Conservation (phyloP, 1,140 invertebrate genomes). For the Ditylenchus dipsaci region DNA sequence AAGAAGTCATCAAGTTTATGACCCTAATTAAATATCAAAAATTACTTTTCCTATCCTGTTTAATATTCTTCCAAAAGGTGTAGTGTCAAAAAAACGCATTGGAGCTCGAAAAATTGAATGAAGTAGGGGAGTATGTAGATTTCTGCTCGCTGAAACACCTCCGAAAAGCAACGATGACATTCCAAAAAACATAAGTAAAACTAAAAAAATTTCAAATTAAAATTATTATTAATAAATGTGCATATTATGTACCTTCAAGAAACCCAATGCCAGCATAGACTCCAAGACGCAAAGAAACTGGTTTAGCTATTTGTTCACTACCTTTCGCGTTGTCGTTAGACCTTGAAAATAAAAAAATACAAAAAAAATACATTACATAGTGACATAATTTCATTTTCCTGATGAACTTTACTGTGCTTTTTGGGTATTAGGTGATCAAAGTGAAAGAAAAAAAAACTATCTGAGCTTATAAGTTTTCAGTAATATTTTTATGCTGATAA, state of each 20-base stretch:
- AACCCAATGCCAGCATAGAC: slow-evolving; percentile 52
- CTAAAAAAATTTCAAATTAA: slow-evolving; percentile 34
- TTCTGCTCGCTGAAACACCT: slow-evolving; percentile 66
- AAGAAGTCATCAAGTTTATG: too few species aligned
- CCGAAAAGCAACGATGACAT: slow-evolving; percentile 46
- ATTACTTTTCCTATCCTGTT: slow-evolving; percentile 74
- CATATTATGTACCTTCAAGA: slow-evolving; percentile 32
- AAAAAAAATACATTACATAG: slow-evolving; percentile 41
- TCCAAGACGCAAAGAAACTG: slow-evolving; percentile 36
- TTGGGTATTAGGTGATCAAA: too few species aligned
- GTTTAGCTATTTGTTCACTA: slow-evolving; percentile 2
- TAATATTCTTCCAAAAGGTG: slow-evolving; percentile 70
- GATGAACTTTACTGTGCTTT: too few species aligned
- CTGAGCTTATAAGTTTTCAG: too few species aligned
- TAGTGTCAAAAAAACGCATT: slow-evolving; percentile 66
- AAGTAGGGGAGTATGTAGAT: slow-evolving; percentile 74
- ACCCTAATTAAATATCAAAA: too few species aligned
- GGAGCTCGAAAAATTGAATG: slow-evolving; percentile 69
- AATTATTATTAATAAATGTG: neutral
- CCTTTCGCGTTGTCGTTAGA: slow-evolving; percentile 41
- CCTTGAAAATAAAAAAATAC: slow-evolving; percentile 45
- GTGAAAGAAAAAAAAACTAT: too few species aligned
- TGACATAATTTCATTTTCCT: too few species aligned
- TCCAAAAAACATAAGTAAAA: slow-evolving; percentile 35
- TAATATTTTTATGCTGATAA: too few species aligned